phyloP scores from a whole-genome alignment of 2,888 invertebrate species.

The Fabriciana adippe region DNA sequence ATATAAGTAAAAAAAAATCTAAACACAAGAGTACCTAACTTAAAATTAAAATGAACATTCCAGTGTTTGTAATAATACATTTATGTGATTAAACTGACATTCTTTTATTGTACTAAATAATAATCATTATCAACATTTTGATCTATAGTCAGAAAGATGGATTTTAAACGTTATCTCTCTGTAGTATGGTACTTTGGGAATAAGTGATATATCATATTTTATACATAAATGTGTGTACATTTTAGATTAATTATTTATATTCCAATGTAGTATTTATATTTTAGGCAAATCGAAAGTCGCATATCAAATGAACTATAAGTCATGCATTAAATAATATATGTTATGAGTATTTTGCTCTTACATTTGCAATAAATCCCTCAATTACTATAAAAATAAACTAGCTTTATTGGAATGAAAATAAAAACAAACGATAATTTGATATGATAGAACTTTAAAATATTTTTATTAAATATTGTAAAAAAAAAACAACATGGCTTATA shows the following conservation, averaged over 20 bases:
- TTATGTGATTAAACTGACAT: conserved; percentile 4
- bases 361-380: no score
- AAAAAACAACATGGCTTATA: conserved; percentile 14
- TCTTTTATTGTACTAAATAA: conserved; percentile 1
- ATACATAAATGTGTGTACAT: conserved; percentile 50
- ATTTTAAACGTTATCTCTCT: conserved; percentile 13
- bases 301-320: conserved; percentile 27
- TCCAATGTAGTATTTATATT: conserved; percentile 48
- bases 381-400: no score
- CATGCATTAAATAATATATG: conserved; percentile 3
- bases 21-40: conserved; percentile 12
- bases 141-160: neutral
- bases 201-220: conserved; percentile 41
- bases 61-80: neutral
- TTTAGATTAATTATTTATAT: conserved; percentile 64
- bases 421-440: neutral
- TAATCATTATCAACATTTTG: neutral
- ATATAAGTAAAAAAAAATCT: neutral
- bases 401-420: no score
- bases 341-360: neutral
- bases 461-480: neutral
- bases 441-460: neutral
- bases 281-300: conserved; percentile 15
- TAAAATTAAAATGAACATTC: conserved; percentile 9
- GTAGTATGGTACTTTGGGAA: conserved; percentile 27